Conservation (phyloP, 37 sponge, comb jelly and placozoan genomes). For the Aphrocallistes beatrix region DNA sequence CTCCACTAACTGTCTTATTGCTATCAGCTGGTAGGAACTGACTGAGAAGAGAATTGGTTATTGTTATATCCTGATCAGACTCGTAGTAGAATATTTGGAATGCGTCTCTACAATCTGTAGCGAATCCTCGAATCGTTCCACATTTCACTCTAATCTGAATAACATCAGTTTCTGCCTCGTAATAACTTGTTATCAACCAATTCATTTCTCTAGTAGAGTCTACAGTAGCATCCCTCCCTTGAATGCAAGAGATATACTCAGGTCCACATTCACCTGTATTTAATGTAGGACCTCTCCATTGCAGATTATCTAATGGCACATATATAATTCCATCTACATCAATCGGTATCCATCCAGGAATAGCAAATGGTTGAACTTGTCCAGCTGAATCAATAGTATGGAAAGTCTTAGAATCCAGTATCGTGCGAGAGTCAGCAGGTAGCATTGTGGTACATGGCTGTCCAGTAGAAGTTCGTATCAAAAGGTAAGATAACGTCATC, state of each 20-base stretch:
- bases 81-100: conserved; percentile 6
- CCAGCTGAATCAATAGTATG: neutral
- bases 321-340: neutral
- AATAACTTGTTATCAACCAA: neutral
- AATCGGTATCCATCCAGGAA: neutral
- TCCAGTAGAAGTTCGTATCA: too few species aligned
- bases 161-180: neutral
- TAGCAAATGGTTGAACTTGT: neutral
- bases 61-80: neutral
- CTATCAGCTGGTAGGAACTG: conserved; percentile 3
- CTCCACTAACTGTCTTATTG: neutral
- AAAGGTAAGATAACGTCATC: too few species aligned
- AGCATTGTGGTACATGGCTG: too few species aligned
- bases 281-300: neutral
- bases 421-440: neutral
- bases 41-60: neutral
- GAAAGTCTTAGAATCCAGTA: neutral
- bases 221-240: neutral
- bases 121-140: neutral
- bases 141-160: neutral
- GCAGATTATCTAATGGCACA: neutral
- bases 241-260: neutral
- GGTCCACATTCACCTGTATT: neutral
- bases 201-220: neutral
- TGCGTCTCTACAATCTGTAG: neutral